These are phyloP conservation scores for Hybognathus amarus DNA, from an alignment of 2,797 vertebrate species.

Conservation along the genomic window DNA sequence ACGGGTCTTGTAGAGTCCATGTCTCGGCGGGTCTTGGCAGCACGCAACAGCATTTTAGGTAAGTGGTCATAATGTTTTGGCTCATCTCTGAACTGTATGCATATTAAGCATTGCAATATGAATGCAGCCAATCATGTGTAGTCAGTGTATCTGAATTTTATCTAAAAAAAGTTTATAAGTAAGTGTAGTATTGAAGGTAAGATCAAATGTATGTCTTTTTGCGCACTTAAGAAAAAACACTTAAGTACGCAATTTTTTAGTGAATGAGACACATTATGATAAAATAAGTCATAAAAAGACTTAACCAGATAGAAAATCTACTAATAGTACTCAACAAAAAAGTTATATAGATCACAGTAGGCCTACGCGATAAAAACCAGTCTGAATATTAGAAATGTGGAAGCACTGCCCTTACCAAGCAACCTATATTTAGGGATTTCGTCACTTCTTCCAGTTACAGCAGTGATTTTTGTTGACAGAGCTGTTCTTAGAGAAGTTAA, in stretches of 20 bases:
- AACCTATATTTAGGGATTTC: constrained; percentile 48
- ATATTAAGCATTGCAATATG: neutral
- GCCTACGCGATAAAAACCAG: neutral
- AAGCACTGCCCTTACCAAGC: constrained; percentile 29
- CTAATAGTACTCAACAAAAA: neutral
- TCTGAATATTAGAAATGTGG: constrained; percentile 22
- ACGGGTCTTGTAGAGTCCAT: neutral
- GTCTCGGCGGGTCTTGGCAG: neutral
- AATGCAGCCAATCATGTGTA: neutral
- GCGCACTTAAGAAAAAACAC: neutral
- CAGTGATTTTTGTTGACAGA: constrained; percentile 44
- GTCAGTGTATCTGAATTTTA: neutral
- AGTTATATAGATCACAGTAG: constrained; percentile 4
- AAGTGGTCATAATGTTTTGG: neutral
- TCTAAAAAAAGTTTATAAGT: neutral
- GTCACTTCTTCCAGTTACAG: constrained; percentile 55
- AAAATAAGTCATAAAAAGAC: constrained; percentile 1
- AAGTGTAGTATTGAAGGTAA: neutral
- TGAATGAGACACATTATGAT: neutral
- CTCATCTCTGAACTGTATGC: neutral
- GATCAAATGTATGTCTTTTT: neutral
- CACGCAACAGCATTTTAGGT: neutral
- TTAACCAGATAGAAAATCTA: neutral
- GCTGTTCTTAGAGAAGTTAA: constrained; percentile 41
- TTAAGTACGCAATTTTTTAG: neutral